These are phyloP conservation scores for Antechinus stuartii DNA, from an alignment of 2,113 vertebrate genomes.

Conservation along the genomic window DNA sequence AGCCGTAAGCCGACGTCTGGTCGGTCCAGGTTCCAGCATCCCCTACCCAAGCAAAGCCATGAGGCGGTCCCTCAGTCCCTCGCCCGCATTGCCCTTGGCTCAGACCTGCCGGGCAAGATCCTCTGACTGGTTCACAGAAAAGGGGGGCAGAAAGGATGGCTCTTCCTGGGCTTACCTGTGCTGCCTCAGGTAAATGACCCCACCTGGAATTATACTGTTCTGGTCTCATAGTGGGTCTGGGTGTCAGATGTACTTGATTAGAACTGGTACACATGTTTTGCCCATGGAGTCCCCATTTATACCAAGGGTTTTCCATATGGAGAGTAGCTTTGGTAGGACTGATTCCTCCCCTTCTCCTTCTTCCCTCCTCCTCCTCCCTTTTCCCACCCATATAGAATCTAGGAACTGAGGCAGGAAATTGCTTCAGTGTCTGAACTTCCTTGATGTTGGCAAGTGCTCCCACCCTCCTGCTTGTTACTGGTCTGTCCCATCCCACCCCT, in stretches of 20 bases:
- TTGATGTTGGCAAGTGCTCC: neutral
- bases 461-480: neutral
- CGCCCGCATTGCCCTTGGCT: neutral
- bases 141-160: neutral
- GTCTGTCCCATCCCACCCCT: neutral
- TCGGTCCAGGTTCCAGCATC: slow-evolving; percentile 40
- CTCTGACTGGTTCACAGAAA: neutral
- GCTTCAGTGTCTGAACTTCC: neutral
- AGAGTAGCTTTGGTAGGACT: neutral
- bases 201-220: neutral
- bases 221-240: neutral
- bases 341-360: neutral
- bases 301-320: neutral
- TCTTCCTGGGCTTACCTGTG: neutral
- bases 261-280: neutral
- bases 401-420: neutral
- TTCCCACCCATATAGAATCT: neutral
- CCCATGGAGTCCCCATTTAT: neutral
- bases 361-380: neutral
- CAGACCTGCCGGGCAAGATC: neutral
- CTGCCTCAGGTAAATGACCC: neutral
- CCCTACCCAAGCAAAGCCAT: slow-evolving; percentile 43
- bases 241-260: neutral
- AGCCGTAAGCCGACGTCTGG: slow-evolving; percentile 74
- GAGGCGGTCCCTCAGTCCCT: neutral